Base-by-base conservation (phyloP, 2,888 invertebrate species). In the Drosophila rellima region DNA sequence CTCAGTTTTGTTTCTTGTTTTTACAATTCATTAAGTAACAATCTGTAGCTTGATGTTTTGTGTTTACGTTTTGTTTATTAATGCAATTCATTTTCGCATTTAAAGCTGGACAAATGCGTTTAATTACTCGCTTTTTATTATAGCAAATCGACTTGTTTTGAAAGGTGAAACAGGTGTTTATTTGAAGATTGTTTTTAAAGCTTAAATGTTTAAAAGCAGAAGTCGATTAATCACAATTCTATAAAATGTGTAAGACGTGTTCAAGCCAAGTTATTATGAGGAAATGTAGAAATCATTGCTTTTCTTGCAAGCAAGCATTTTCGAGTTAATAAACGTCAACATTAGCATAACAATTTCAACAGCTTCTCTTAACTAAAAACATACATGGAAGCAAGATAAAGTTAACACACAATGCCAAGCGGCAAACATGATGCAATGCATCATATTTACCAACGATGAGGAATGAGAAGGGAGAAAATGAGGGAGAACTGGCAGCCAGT, bases 371-470 rank as follows among this genome's bases (percentile, higher is more conserved):
- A 20, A 33, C 40, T 50, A 42, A 51, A 33, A 51, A 13, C 13
- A 37, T 29, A 26, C 11, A 13, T n/a, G 44, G 3, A 3, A 18
- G 40, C 39, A 37, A 26, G 31, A 35, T 57, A 44, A 50, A 56
- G 31, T 26, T 11, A 23, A 31, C 15, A 18, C 47, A 56, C 23
- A 60, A 68, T 61, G 61, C 17, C 11, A 29, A 33, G 39, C 20
- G 20, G 39, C 29, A 51, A 56, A 74, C 69, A 66, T 55, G 67
- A 64, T 74, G 82, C 70, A 84, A 76, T 83, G 83, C 71, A 70
- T 80, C 74, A 75, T 62, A 81, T 83, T 83, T 79, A 70, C 56
- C 63, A 61, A 13, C 23, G 42, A 13, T 37, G 11, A 17, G 23
- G 7, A 17, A 10, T 23, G 37, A 60, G 47, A 26, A n/a, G 29